Evolutionary conservation across 2,113 vertebrate genomes (phyloP).

Genomic region (Leptobrachium leishanense): DNA sequence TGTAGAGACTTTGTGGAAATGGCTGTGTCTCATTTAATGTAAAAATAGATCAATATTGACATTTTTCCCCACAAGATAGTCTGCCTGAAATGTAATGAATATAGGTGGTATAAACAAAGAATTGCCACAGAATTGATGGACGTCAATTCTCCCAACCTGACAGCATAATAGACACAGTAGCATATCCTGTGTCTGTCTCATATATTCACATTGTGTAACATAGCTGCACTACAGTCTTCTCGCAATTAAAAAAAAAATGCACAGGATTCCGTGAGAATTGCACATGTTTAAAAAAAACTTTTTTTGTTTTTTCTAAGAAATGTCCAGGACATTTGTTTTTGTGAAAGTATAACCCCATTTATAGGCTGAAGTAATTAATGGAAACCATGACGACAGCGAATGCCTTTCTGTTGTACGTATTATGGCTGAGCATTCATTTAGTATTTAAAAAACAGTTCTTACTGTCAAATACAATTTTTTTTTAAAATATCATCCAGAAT

Average conservation of each 20-base stretch:
- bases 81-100: too few relatives aligned
- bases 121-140: too few relatives aligned
- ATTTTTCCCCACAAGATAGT: too few relatives aligned
- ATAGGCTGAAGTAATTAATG: not conserved
- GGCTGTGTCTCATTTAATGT: too few relatives aligned
- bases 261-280: not conserved
- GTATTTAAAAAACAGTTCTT: not conserved
- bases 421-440: not conserved
- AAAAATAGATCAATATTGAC: too few relatives aligned
- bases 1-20: too few relatives aligned
- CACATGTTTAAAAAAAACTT: not conserved
- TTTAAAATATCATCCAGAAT: not conserved
- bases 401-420: not conserved
- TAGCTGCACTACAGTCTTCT: not conserved
- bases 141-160: too few relatives aligned
- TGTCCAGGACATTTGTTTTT: not conserved
- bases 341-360: not conserved
- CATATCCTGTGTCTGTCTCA: not conserved
- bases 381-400: not conserved
- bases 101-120: too few relatives aligned
- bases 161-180: too few relatives aligned
- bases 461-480: not conserved
- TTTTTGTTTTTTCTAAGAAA: not conserved
- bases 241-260: slow-evolving; percentile 4
- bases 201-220: not conserved